These are phyloP conservation scores for Orthosia gracilis DNA, from an alignment of 2,888 invertebrate genomes.

Conservation along the genomic window DNA sequence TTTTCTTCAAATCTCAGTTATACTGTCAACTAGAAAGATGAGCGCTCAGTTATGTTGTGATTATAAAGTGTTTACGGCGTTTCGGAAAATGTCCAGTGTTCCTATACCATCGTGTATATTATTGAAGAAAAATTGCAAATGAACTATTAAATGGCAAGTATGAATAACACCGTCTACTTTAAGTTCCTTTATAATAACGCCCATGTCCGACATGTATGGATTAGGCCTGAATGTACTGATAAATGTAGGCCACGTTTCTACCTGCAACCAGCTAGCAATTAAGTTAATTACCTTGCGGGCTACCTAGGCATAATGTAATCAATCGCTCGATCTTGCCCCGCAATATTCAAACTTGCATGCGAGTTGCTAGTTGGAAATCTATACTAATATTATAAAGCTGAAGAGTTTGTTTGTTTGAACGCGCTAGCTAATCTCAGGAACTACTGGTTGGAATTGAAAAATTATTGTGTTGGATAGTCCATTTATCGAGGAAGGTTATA, in stretches of 20 bases:
- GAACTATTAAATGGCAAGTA: conserved; percentile 20
- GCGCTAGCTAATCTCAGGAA: too few species aligned
- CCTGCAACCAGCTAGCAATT: too few species aligned
- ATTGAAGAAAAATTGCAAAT: conserved; percentile 38
- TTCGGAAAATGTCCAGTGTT: conserved; percentile 51
- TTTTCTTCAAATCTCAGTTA: conserved; percentile 39
- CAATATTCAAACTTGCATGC: too few species aligned
- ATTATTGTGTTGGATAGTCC: too few species aligned
- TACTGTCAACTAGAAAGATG: conserved; percentile 41
- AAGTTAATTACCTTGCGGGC: too few species aligned
- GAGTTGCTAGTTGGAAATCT: too few species aligned
- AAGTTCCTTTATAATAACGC: not conserved
- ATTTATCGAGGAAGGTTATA: too few species aligned
- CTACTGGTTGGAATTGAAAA: too few species aligned
- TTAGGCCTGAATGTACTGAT: not conserved
- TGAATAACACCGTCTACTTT: not conserved
- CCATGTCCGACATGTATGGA: not conserved
- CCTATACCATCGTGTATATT: conserved; percentile 25
- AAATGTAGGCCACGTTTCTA: not conserved
- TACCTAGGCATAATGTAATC: too few species aligned
- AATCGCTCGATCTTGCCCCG: too few species aligned
- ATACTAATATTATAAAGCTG: too few species aligned
- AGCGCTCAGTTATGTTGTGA: conserved; percentile 66
- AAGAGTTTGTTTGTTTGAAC: too few species aligned
- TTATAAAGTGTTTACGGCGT: conserved; percentile 55